Evolutionary conservation across 1,140 invertebrate genomes (phyloP).

Genomic region (Papilio polyxenes): DNA sequence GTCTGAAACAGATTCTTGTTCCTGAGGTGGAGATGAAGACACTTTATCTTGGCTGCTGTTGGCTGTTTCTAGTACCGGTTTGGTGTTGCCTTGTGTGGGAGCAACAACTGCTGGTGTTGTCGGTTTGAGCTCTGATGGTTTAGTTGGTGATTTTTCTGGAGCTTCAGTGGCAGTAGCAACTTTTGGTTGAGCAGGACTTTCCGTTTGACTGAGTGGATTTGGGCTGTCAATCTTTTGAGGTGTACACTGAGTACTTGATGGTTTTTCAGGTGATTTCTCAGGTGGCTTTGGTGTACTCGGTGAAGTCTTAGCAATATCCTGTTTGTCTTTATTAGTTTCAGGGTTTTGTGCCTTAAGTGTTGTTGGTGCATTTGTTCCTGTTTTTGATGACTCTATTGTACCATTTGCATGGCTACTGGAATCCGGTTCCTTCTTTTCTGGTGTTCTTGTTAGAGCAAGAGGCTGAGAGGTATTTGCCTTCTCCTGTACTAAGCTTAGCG

Average conservation of each 20-base stretch:
- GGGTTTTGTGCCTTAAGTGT: constrained; percentile 69
- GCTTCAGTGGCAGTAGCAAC: constrained; percentile 72
- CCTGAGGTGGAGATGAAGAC: constrained; percentile 55
- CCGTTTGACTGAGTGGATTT: constrained; percentile 53
- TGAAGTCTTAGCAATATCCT: constrained; percentile 75
- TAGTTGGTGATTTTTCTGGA: constrained; percentile 69
- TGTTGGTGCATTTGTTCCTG: constrained; percentile 58
- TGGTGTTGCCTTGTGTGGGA: constrained; percentile 69
- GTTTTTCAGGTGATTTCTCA: constrained; percentile 72
- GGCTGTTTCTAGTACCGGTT: constrained; percentile 71
- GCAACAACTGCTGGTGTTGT: constrained; percentile 69
- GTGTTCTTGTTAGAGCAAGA: constrained; percentile 69
- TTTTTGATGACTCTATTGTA: constrained; percentile 70
- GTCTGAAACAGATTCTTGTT: constrained; percentile 52
- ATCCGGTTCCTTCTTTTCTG: constrained; percentile 75
- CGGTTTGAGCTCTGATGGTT: constrained; percentile 67
- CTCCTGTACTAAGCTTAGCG: constrained; percentile 72
- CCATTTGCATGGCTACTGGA: constrained; percentile 71
- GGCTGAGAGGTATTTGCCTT: constrained; percentile 66
- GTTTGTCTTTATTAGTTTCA: constrained; percentile 72
- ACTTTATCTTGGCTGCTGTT: constrained; percentile 67
- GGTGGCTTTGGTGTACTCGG: constrained; percentile 75
- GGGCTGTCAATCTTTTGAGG: constrained; percentile 64
- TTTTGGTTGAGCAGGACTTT: constrained; percentile 66
- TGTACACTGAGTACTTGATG: constrained; percentile 57